These are phyloP conservation scores for Ataeniobius toweri DNA, from an alignment of 2,797 vertebrate species.

Conservation along the genomic window DNA sequence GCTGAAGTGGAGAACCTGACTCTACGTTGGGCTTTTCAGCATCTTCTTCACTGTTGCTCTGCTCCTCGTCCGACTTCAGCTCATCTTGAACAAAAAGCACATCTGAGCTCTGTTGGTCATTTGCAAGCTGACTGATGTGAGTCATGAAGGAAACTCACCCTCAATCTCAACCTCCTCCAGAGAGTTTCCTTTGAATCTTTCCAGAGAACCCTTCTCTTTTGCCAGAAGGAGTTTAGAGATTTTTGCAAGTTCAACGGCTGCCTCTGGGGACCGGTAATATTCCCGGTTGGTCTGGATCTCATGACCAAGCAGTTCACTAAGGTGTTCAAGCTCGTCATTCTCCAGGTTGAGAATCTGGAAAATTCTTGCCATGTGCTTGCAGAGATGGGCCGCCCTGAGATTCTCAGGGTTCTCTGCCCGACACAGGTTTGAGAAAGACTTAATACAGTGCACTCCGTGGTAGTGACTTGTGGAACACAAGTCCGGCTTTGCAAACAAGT, in stretches of 20 bases:
- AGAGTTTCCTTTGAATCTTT: slow-evolving; percentile 51
- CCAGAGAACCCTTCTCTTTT: slow-evolving; percentile 59
- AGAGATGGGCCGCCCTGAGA: slow-evolving; percentile 27
- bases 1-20: neutral
- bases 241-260: slow-evolving; percentile 62
- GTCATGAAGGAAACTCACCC: slow-evolving; percentile 37
- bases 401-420: slow-evolving; percentile 45
- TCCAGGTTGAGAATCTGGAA: slow-evolving; percentile 69
- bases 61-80: slow-evolving; percentile 48
- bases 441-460: slow-evolving; percentile 30
- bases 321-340: slow-evolving; percentile 54
- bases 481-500: slow-evolving; percentile 62
- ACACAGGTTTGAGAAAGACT: slow-evolving; percentile 37
- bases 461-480: slow-evolving; percentile 16
- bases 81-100: slow-evolving; percentile 39
- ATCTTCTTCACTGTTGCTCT: neutral
- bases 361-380: slow-evolving; percentile 57
- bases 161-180: slow-evolving; percentile 57
- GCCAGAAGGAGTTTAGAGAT: slow-evolving; percentile 61
- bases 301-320: slow-evolving; percentile 49
- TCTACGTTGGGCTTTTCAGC: slow-evolving; percentile 9
- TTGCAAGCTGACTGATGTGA: neutral
- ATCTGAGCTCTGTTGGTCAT: neutral
- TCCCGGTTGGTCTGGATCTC: slow-evolving; percentile 50
- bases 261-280: slow-evolving; percentile 54